Base-by-base conservation (phyloP, 2,888 invertebrate species). In the Pinctada fucata region DNA sequence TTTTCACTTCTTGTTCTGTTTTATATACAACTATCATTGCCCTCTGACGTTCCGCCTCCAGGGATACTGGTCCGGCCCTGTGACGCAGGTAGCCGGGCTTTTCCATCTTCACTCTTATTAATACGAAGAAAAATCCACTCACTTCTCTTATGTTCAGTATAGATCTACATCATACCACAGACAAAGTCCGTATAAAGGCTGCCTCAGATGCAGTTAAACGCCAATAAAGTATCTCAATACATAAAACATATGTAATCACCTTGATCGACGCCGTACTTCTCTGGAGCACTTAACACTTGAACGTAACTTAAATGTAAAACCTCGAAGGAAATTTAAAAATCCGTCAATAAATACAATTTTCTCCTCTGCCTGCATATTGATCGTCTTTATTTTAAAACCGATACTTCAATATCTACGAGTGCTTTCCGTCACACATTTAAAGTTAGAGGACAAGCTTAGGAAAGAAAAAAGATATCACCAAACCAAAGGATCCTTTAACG, bases 11-110 rank as follows among this genome's bases (percentile, higher is more conserved):
- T 63, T 80, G 85, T 74, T 90, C 89, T 73, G 86, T 83, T 2
- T 80, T 72, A 65, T 87, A 87, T 1, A 90, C 83, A 1, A 86
- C 79, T 71, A 84, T 85, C 85, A 89, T 88, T 1, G 88, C 87
- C 50, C 86, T 87, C 5, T 89, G 83, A 58, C 90, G 80, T 73
- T 88, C 88, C 6, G 87, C 84, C 75, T 89, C 89, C 67, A 89
- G 79, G 0, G 90, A 90, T 45, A 88, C 84, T 0, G 89, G 89
- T 4, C 80, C 77, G 13, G 65, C 58, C 10, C 58, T 13, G 31
- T 79, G 70, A n/a, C 69, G 31, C n/a, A 72, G 47, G n/a, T 65
- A 76, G 3, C 76, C 76, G 16, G 68, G 68, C 48, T 68, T 68
- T 13, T 68, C 68, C 68, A 68, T 68, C 6, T 13, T 45, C 6